phyloP scores from a whole-genome alignment of 23 tunicate species.

The Diplosoma virens region DNA sequence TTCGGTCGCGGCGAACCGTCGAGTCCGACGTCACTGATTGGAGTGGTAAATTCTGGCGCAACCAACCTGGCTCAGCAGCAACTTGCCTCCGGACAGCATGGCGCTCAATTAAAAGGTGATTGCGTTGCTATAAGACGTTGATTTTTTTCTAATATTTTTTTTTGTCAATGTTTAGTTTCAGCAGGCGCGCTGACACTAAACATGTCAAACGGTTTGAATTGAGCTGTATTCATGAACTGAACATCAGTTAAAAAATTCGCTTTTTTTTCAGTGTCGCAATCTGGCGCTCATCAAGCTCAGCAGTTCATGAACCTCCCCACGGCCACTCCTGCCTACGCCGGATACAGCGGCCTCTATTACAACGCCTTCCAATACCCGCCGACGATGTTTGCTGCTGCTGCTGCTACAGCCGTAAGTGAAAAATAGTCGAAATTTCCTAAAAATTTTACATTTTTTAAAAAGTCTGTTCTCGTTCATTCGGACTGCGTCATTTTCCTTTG shows the following conservation, averaged over 20 bases:
- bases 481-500: too few relatives aligned
- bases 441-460: not conserved
- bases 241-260: too few relatives aligned
- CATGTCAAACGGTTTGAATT: too few relatives aligned
- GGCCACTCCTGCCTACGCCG: conserved; percentile 55
- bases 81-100: conserved; percentile 62
- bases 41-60: conserved; percentile 57
- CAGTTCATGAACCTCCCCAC: conserved; percentile 31
- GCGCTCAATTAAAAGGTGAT: conserved; percentile 61
- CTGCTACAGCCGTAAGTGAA: conserved; percentile 33
- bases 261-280: conserved; percentile 40
- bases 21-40: conserved; percentile 61
- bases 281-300: conserved; percentile 60
- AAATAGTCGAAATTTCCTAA: not conserved
- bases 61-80: conserved; percentile 60
- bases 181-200: too few relatives aligned
- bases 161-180: too few relatives aligned
- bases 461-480: not conserved
- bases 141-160: too few relatives aligned
- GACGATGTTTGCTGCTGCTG: conserved; percentile 76
- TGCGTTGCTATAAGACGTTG: not conserved
- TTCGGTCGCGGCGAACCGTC: conserved; percentile 72
- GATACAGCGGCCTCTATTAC: conserved; percentile 53
- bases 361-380: conserved; percentile 87
- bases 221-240: too few relatives aligned